Evolutionary conservation across 2,113 vertebrate species (phyloP).

Genomic region (Coturnix japonica): DNA sequence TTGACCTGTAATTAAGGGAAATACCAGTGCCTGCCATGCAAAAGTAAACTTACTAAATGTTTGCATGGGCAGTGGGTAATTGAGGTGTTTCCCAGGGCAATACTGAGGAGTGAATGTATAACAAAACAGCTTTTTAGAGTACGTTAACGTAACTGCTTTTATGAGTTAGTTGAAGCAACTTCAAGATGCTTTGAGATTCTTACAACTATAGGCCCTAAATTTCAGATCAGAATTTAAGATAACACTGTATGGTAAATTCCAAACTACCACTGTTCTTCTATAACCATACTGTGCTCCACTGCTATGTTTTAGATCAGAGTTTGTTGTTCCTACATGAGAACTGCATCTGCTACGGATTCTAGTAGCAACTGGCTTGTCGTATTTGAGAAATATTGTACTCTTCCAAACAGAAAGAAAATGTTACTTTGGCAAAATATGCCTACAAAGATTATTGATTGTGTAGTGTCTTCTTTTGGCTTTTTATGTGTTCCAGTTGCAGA

Average conservation of each 20-base stretch:
- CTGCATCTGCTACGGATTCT: neutral
- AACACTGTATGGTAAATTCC: neutral
- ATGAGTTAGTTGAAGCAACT: neutral
- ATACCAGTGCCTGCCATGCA: neutral
- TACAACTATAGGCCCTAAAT: neutral
- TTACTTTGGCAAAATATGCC: neutral
- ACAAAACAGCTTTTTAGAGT: neutral
- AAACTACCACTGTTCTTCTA: neutral
- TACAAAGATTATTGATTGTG: neutral
- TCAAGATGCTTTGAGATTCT: rapidly evolving
- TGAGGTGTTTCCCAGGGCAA: neutral
- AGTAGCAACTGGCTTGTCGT: neutral
- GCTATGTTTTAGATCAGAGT: neutral
- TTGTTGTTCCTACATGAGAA: neutral
- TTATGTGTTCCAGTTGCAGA: neutral
- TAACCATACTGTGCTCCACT: neutral
- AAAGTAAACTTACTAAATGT: neutral
- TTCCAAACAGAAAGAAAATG: neutral
- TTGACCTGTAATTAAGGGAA: constrained; percentile 15
- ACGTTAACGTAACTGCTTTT: neutral
- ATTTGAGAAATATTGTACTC: rapidly evolving
- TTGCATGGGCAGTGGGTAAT: neutral
- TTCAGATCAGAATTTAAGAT: neutral
- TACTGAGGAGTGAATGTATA: neutral
- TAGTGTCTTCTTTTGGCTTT: neutral